phyloP scores from a whole-genome alignment of 1,140 invertebrate genomes.

The Drosophila takahashii region DNA sequence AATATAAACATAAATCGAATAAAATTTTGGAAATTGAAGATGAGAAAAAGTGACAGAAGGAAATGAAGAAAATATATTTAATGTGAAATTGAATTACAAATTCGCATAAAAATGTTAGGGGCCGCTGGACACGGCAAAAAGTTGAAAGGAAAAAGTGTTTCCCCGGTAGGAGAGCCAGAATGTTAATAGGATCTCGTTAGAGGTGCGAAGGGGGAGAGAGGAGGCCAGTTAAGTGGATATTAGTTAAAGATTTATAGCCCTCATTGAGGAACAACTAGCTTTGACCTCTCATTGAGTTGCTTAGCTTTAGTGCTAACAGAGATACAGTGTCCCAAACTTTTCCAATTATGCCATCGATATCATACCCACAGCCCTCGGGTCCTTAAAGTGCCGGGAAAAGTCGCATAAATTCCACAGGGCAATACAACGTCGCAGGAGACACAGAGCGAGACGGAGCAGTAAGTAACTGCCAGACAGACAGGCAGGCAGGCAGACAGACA shows the following conservation, averaged over 20 bases:
- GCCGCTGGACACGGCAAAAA: slow-evolving; percentile 36
- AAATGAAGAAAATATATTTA: slow-evolving; percentile 60
- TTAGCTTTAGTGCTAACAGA: slow-evolving; percentile 9
- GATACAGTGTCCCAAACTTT: slow-evolving; percentile 44
- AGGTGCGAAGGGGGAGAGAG: background rate
- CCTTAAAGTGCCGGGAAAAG: slow-evolving; percentile 40
- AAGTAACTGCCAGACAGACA: slow-evolving; percentile 45
- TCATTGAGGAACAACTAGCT: slow-evolving; percentile 14
- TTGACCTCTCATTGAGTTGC: slow-evolving; percentile 51
- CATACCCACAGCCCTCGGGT: background rate
- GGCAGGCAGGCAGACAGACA: slow-evolving; percentile 14
- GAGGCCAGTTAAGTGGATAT: slow-evolving; percentile 14
- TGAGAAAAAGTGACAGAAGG: slow-evolving; percentile 25
- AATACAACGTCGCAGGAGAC: slow-evolving; percentile 4
- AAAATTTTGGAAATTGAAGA: slow-evolving; percentile 40
- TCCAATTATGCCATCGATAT: slow-evolving; percentile 61
- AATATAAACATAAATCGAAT: slow-evolving; percentile 66
- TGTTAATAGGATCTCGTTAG: slow-evolving; percentile 21
- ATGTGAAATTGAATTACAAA: slow-evolving; percentile 74
- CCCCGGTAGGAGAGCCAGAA: background rate
- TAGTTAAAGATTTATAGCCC: slow-evolving; percentile 24
- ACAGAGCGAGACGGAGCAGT: slow-evolving; percentile 23
- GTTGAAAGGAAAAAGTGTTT: slow-evolving; percentile 4
- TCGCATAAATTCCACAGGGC: slow-evolving; percentile 55
- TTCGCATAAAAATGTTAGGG: slow-evolving; percentile 63